These are phyloP conservation scores for Petrocephalus zakoni DNA, from an alignment of 2,113 vertebrate species.

Conservation along the genomic window DNA sequence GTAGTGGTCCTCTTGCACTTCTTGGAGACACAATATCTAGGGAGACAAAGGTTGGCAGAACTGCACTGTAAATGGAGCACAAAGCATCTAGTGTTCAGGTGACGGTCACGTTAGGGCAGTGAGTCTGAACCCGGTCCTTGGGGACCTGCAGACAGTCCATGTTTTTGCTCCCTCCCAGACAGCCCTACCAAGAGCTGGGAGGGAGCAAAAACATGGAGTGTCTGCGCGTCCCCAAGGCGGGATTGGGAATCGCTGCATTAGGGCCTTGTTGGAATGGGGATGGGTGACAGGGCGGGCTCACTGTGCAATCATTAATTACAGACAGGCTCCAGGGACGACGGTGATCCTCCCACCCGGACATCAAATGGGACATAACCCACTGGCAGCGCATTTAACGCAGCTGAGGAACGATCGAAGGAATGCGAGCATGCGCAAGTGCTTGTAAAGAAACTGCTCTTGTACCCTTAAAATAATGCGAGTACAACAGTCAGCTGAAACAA, in stretches of 20 bases:
- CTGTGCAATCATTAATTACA: neutral
- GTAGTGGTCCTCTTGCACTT: conserved; percentile 93
- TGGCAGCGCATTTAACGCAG: neutral
- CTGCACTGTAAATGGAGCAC: neutral
- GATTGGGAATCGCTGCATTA: neutral
- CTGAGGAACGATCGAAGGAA: neutral
- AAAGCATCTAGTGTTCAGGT: neutral
- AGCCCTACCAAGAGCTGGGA: neutral
- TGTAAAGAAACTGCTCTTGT: neutral
- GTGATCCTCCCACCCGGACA: neutral
- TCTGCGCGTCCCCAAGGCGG: neutral
- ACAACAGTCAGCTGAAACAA: neutral
- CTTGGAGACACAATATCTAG: conserved; percentile 93
- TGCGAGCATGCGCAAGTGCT: neutral
- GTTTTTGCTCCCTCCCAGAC: neutral
- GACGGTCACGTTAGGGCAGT: neutral
- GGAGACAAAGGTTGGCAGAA: conserved; percentile 27
- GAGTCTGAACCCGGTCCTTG: neutral
- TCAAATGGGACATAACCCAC: neutral
- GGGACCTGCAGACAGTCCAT: neutral
- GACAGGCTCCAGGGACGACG: neutral
- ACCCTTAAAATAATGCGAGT: neutral
- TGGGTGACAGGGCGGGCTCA: neutral
- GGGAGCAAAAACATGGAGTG: neutral
- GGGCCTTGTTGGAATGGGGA: neutral